Conservation (phyloP, 53 echinoderm and acorn worm species). For the Holothuria scabra region DNA sequence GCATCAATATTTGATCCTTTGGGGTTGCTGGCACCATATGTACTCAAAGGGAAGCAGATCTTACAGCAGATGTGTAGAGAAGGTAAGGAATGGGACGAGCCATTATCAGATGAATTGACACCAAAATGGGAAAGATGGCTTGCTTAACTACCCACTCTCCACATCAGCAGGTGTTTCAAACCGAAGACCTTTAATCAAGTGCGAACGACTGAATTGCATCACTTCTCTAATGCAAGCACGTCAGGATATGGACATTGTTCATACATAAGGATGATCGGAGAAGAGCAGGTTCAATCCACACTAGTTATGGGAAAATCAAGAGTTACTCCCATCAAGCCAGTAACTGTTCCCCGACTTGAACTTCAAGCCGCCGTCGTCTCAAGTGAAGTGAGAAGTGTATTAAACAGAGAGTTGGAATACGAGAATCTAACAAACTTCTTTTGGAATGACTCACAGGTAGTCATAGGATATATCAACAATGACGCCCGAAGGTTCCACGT, state of each 20-base stretch:
- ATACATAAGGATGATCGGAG: constrained; percentile 36
- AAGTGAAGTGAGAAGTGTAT: constrained; percentile 44
- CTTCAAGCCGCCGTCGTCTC: constrained; percentile 60
- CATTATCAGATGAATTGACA: constrained; percentile 15
- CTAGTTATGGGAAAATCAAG: constrained; percentile 61
- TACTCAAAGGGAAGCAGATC: constrained; percentile 44
- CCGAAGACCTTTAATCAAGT: constrained; percentile 26
- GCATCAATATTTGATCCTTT: constrained; percentile 63
- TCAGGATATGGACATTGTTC: constrained; percentile 64
- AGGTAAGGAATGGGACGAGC: constrained; percentile 57
- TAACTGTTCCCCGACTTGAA: constrained; percentile 62
- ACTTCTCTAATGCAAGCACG: constrained; percentile 66
- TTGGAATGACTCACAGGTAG: constrained; percentile 69
- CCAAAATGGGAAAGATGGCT: constrained; percentile 63
- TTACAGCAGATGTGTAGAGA: constrained; percentile 49
- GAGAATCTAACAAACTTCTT: constrained; percentile 5
- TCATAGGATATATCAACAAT: constrained; percentile 66
- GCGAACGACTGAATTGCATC: constrained; percentile 51
- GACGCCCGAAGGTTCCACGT: constrained; percentile 56
- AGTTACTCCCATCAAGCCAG: constrained; percentile 56
- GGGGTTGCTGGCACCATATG: constrained; percentile 53
- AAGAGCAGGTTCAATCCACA: constrained; percentile 47
- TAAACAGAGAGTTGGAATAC: constrained; percentile 57
- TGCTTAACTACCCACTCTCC: background rate
- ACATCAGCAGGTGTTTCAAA: constrained; percentile 48